These are phyloP conservation scores for Seira musarum DNA, from an alignment of 2,888 invertebrate genomes.

Conservation along the genomic window DNA sequence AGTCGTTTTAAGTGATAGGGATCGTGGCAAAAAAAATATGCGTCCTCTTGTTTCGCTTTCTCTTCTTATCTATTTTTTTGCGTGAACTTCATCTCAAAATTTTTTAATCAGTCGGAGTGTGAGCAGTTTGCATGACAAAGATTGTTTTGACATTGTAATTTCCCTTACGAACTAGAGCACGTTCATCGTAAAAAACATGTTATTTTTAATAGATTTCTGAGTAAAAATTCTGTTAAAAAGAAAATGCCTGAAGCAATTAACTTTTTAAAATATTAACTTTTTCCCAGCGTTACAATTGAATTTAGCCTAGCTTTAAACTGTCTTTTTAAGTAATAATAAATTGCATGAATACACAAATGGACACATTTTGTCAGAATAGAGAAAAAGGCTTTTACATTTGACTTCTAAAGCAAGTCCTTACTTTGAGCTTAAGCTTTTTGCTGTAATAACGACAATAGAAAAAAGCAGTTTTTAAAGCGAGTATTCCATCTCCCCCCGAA, in stretches of 20 bases:
- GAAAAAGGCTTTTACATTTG: too few relatives aligned
- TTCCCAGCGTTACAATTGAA: too few relatives aligned
- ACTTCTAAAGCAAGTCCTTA: too few relatives aligned
- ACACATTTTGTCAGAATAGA: too few relatives aligned
- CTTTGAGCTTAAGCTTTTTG: too few relatives aligned
- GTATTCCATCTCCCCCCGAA: too few relatives aligned
- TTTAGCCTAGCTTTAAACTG: too few relatives aligned
- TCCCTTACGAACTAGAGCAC: background rate
- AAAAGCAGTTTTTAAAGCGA: too few relatives aligned
- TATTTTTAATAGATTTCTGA: constrained; percentile 4
- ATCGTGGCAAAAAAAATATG: background rate
- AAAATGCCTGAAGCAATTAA: background rate
- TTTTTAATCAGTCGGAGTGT: background rate
- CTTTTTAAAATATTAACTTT: background rate
- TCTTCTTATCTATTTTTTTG: constrained; percentile 3
- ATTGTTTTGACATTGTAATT: constrained; percentile 7
- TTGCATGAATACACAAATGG: too few relatives aligned
- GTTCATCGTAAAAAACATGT: background rate
- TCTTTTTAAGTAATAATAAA: too few relatives aligned
- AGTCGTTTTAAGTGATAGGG: background rate
- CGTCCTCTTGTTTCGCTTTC: background rate
- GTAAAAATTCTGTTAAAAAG: background rate
- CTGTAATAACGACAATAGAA: too few relatives aligned
- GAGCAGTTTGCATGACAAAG: background rate
- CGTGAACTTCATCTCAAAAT: background rate